Base-by-base conservation (phyloP, 2,888 invertebrate species). In the Rhyacophila evoluta region DNA sequence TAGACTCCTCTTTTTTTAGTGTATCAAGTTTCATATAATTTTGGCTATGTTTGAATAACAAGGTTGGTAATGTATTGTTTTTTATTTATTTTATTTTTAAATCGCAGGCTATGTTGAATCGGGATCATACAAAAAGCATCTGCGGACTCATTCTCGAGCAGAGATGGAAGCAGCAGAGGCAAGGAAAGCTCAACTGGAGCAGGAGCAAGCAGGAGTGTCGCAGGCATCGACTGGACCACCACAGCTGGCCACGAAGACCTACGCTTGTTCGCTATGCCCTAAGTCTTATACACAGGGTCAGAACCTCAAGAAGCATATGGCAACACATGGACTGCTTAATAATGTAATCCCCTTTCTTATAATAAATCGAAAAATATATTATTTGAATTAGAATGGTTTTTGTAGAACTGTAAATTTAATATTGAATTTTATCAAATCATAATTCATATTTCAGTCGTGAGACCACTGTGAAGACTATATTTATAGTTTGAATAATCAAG, bases 231-330 rank as follows among this genome's bases (percentile, higher is more conserved):
- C 29, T 25, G 68, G 79, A n/a, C 73, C 83, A 5, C 37, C 81
- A 1, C 86, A 86, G 83, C 38, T 72, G 25, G 37, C 72, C 27
- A 70, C 77, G 28, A 87, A 86, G 83, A 85, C 86, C 11, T 89
- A 87, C 84, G 88, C 89, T 80, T 90, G 90, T 79, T 87, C 87
- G 0, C 76, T 88, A 2, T 90, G 90, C 82, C 87, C 87, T 55
- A 90, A 89, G 83, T 88, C 89, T 0, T 90, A 90, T 83, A 88
- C 88, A 86, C 88, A 90, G 79, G 84, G 89, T 74, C 89, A 89
- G 83, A 89, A 88, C 75, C 83, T 90, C 78, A 89, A 88, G 86
- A 90, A 89, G 81, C 90, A 90, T 80, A 88, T 89, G 87, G 81
- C 86, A 41, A 86, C 87, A 0, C 90, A 90, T 78, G 84, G 87